These are phyloP conservation scores for Florisuga fusca DNA, from an alignment of 2,797 vertebrate genomes.

Conservation along the genomic window DNA sequence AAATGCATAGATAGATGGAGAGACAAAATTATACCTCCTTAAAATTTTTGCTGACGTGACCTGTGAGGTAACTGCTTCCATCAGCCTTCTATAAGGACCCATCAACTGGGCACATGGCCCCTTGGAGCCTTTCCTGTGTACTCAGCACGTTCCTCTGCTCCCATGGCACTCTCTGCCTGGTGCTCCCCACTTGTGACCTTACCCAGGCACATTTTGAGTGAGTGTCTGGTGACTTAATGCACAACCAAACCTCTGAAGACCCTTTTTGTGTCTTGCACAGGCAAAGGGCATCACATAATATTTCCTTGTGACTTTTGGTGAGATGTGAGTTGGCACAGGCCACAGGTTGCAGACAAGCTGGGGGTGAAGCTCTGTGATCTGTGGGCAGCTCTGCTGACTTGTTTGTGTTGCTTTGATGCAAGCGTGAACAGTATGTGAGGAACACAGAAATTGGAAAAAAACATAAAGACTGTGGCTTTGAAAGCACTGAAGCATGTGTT, in stretches of 20 bases:
- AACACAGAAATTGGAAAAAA: background rate
- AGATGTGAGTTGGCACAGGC: slow-evolving; percentile 1
- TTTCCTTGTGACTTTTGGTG: background rate
- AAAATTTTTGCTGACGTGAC: background rate
- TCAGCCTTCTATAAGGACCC: background rate
- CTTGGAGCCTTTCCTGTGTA: fast-evolving
- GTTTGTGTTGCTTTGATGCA: background rate
- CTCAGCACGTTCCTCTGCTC: fast-evolving
- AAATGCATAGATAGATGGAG: background rate
- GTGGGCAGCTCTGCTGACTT: background rate
- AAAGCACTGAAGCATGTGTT: background rate
- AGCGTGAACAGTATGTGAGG: background rate
- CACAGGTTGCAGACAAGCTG: background rate
- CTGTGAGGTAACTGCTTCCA: fast-evolving
- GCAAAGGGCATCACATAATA: fast-evolving
- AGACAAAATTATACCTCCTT: background rate
- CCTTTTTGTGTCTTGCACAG: background rate
- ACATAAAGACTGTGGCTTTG: background rate
- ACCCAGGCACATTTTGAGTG: background rate
- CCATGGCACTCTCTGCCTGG: fast-evolving
- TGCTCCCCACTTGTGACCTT: background rate
- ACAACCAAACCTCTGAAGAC: background rate
- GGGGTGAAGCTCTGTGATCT: background rate
- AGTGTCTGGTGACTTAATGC: background rate
- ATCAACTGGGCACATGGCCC: fast-evolving